A percentile compares a stretch with the other conserved stretches of the same genome.
phyloP scores from a whole-genome alignment of 2,113 vertebrate species.

The Spea multiplicata region DNA sequence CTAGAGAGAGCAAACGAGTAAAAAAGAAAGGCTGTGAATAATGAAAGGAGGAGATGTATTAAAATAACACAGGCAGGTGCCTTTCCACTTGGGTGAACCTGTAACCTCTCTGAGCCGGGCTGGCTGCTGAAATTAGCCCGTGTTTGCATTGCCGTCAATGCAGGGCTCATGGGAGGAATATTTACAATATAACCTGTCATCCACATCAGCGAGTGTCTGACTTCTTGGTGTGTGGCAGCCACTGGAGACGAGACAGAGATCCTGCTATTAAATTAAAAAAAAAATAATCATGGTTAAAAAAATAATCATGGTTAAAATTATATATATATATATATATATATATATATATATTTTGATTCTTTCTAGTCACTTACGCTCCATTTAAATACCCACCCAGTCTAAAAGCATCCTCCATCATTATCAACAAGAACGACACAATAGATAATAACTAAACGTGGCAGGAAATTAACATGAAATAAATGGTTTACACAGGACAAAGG shows the following conservation, averaged over 20 bases:
- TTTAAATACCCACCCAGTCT: too few relatives aligned
- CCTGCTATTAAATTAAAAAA: not conserved
- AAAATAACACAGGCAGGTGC: conserved; percentile 43
- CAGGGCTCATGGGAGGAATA: conserved; percentile 3
- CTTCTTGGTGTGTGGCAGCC: conserved; percentile 1
- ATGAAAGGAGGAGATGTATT: conserved; percentile 21
- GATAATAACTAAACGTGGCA: too few relatives aligned
- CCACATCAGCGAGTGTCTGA: conserved; percentile 17
- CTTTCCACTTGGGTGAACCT: conserved; percentile 35
- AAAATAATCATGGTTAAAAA: too few relatives aligned
- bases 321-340: too few relatives aligned
- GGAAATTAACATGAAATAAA: too few relatives aligned
- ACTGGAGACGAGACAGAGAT: not conserved
- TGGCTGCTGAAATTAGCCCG: conserved; percentile 15
- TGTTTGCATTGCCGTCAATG: conserved; percentile 34
- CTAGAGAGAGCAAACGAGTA: not conserved
- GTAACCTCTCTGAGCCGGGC: conserved; percentile 19
- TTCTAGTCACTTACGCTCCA: too few relatives aligned
- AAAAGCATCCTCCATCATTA: too few relatives aligned
- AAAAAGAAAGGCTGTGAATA: conserved; percentile 21
- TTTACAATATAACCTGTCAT: conserved; percentile 22
- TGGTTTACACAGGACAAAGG: too few relatives aligned
- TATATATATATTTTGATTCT: too few relatives aligned
- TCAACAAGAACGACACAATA: too few relatives aligned
- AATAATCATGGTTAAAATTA: too few relatives aligned